A percentile compares a stretch with the other conserved stretches of the same genome.
These are phyloP conservation scores for Drosophila pegasa DNA, from an alignment of 2,888 invertebrate species.

Conservation along the genomic window DNA sequence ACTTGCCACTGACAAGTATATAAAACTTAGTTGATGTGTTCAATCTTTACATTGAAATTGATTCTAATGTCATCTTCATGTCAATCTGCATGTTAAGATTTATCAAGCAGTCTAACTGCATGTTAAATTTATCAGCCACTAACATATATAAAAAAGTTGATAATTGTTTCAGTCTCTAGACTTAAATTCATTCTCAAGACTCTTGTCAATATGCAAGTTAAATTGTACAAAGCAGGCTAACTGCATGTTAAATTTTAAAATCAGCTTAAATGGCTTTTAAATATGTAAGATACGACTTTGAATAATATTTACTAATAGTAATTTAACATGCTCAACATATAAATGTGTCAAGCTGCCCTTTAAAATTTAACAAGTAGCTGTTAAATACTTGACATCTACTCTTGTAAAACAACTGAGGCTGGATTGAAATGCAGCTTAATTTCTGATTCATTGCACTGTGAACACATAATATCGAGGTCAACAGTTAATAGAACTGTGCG, in stretches of 20 bases:
- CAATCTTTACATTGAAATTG: no score
- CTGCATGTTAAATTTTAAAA: background rate
- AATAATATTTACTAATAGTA: no score
- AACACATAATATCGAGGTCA: background rate
- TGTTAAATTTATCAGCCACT: background rate
- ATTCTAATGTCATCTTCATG: background rate
- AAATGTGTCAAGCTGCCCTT: no score
- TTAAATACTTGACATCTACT: background rate
- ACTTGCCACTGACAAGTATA: background rate
- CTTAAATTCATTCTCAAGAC: no score
- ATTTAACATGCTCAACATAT: background rate
- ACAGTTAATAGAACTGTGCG: background rate
- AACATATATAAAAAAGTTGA: no score
- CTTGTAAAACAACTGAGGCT: background rate
- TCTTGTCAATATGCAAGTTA: background rate
- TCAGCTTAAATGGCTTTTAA: background rate
- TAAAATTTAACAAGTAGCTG: background rate
- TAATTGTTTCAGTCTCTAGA: no score
- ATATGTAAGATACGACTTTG: background rate
- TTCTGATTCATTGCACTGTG: slow-evolving; percentile 1
- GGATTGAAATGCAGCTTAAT: background rate
- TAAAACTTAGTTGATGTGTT: no score
- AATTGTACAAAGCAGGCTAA: background rate
- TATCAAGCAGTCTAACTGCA: background rate
- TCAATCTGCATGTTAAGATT: background rate